Conservation (phyloP, 2,888 invertebrate genomes). For the Dolichopus griseipennis region DNA sequence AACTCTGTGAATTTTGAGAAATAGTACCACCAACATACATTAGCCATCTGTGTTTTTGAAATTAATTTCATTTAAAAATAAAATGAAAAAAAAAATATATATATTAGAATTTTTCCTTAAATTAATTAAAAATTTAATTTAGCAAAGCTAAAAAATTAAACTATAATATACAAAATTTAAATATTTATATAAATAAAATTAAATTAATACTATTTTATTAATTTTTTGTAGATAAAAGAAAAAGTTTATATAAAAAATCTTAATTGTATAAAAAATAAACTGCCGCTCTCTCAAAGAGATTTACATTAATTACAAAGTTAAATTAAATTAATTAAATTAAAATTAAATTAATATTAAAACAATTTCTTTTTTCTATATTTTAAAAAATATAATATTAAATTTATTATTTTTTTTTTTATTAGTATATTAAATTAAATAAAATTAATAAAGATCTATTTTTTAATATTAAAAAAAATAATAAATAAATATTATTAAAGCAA, state of each 20-base stretch:
- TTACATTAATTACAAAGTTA: too few species aligned
- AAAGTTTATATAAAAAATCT: conserved; percentile 11
- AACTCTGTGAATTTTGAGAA: conserved; percentile 95
- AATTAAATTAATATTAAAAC: too few species aligned
- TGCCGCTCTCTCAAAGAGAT: conserved; percentile 32
- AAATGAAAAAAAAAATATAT: conserved; percentile 5
- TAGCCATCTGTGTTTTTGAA: conserved; percentile 64
- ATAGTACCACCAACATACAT: conserved; percentile 93
- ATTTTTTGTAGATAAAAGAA: background rate
- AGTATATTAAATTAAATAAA: too few species aligned
- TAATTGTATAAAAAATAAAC: conserved; percentile 19
- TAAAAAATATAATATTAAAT: too few species aligned
- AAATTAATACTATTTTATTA: background rate
- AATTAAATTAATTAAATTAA: too few species aligned
- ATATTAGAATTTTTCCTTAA: background rate
- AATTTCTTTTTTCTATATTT: too few species aligned
- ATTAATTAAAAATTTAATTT: background rate
- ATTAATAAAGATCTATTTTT: too few species aligned
- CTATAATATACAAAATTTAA: conserved; percentile 7
- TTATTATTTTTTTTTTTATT: too few species aligned
- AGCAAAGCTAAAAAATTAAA: background rate
- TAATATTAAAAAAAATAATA: too few species aligned
- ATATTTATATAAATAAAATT: background rate
- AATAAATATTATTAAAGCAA: too few species aligned
- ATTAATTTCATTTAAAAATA: background rate